Evolutionary conservation across 1,140 invertebrate species (phyloP), one percentile per base, ranked within the genome.

Genomic region (Apis laboriosa): DNA sequence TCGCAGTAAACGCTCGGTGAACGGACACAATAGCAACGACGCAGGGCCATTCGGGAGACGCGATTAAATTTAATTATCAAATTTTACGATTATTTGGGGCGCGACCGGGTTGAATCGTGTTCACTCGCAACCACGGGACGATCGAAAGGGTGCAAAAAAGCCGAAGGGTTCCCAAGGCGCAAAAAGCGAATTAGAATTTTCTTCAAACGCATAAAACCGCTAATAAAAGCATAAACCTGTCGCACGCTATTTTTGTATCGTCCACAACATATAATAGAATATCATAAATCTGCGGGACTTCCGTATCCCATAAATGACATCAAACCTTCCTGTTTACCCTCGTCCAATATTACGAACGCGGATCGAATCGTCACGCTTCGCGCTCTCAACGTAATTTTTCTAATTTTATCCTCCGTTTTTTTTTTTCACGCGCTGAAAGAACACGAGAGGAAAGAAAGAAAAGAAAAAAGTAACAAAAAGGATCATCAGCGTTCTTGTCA

Each of bases 41-140:
- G 86, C 70, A 82, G 88, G 80, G 86, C 90, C 91, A 89, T 92
- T 92, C 91, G 92, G 90, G 89, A 91, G 87, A 87, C 77, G 88
- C 92, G 91, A 93, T 94, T 93, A 94, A 94, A 93, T 93, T 93
- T 93, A 93, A 93, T 93, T 93, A 93, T 93, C 91, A 90, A 91
- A 93, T 90, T 94, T 93, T 92, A 94, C 91, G 93, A 93, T 93
- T 92, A 92, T 92, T 92, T 84, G 89, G 83, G 87, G 85, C 83
- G 88, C 87, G 89, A 90, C 72, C 70, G 34, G 24, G 55, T 9
- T 21, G 64, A 63, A 49, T 71, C 51, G 34, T 43, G 28, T 34
- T 34, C n/a, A 56, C 3, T 61, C n/a, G 58, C 34, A 17, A 49
- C 43, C 53, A 12, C 15, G 73, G 61, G 73, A 77, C 72, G 34